Conservation (phyloP, 2,113 vertebrate genomes). For the Hucho hucho region DNA sequence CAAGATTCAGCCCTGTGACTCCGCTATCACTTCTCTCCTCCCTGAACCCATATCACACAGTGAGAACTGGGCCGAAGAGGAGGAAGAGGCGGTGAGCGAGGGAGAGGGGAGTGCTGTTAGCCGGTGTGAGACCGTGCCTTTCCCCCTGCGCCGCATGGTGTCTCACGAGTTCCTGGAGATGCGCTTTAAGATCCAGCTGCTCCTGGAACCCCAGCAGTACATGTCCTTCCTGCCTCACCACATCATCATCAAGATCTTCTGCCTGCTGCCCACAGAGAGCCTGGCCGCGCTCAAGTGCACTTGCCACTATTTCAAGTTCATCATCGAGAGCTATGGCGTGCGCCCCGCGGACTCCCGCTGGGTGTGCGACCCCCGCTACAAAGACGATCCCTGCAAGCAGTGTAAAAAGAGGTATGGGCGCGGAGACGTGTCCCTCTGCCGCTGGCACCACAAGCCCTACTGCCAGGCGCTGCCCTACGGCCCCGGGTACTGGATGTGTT, state of each 20-base stretch:
- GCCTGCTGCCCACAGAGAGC: constrained; percentile 84
- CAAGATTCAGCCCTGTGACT: constrained; percentile 6
- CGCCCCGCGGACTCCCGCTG: constrained; percentile 91
- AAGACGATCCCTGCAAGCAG: constrained; percentile 95
- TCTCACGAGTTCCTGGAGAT: constrained; percentile 88
- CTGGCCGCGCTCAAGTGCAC: constrained; percentile 92
- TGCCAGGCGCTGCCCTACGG: constrained; percentile 93
- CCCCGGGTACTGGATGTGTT: constrained; percentile 97
- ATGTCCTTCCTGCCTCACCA: constrained; percentile 90
- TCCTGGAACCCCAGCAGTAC: constrained; percentile 89
- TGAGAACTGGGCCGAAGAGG: constrained; percentile 16
- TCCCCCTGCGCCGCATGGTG: constrained; percentile 72
- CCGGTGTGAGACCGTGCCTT: constrained; percentile 56
- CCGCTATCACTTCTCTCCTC: background rate
- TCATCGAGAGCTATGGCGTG: constrained; percentile 90
- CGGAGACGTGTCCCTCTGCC: constrained; percentile 91
- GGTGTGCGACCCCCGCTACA: constrained; percentile 92
- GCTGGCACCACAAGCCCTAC: constrained; percentile 97
- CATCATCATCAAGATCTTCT: constrained; percentile 87
- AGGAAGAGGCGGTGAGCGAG: background rate
- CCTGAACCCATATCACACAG: background rate
- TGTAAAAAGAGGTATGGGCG: constrained; percentile 88
- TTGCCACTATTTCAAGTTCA: constrained; percentile 87
- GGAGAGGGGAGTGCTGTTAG: constrained; percentile 20
- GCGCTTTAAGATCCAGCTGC: constrained; percentile 89